Conservation (phyloP, 2,797 vertebrate species). For the Acanthurus tractus region DNA sequence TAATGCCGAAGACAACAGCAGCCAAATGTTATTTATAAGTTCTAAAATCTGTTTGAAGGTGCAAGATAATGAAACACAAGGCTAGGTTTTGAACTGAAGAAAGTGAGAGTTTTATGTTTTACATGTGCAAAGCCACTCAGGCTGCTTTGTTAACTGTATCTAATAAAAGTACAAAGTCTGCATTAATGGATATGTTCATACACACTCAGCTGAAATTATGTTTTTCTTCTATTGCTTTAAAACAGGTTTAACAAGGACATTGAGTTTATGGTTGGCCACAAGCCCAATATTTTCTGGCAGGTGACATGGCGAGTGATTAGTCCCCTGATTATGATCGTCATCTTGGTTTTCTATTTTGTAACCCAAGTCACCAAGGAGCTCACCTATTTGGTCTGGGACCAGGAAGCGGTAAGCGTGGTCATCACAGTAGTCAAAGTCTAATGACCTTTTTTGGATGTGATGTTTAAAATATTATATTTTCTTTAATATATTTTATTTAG, state of each 20-base stretch:
- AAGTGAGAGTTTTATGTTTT: neutral
- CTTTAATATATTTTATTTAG: no score
- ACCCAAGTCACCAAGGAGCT: slow-evolving; percentile 84
- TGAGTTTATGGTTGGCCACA: slow-evolving; percentile 94
- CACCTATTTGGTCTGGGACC: slow-evolving; percentile 89
- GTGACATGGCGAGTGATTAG: slow-evolving; percentile 91
- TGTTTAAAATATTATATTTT: no score
- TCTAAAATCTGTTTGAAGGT: neutral
- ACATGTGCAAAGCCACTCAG: no score
- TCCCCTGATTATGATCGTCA: slow-evolving; percentile 91
- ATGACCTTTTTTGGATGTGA: neutral
- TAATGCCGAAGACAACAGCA: neutral
- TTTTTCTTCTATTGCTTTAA: slow-evolving; percentile 43
- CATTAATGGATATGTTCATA: slow-evolving; percentile 47
- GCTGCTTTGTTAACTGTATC: slow-evolving; percentile 30
- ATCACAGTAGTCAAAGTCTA: neutral
- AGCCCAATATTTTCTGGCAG: slow-evolving; percentile 97
- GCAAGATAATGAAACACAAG: neutral
- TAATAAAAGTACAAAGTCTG: slow-evolving; percentile 35
- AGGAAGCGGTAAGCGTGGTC: slow-evolving; percentile 84
- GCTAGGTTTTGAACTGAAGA: neutral
- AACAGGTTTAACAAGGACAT: slow-evolving; percentile 93
- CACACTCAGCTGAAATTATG: slow-evolving; percentile 14
- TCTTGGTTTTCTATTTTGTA: slow-evolving; percentile 93
- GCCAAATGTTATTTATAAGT: neutral